Conservation (phyloP, 2,888 invertebrate species). For the Zygaena filipendulae region DNA sequence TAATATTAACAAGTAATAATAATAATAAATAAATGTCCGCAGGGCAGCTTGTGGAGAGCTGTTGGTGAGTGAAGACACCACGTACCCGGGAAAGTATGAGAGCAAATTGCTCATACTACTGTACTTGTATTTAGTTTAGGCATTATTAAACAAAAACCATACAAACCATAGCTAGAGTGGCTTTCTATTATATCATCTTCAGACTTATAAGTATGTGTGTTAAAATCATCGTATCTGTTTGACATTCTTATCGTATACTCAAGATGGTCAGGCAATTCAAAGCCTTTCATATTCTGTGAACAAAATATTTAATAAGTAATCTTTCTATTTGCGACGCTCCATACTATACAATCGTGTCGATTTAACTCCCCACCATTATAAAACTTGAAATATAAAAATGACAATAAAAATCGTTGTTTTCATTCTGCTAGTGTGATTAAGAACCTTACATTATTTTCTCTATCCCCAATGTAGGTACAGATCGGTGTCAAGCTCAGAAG, state of each 20-base stretch:
- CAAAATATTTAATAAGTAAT: background rate
- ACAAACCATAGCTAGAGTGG: no score
- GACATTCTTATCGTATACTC: conserved; percentile 59
- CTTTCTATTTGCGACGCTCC: background rate
- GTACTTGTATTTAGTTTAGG: no score
- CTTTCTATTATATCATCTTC: conserved; percentile 19
- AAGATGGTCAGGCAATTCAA: conserved; percentile 25
- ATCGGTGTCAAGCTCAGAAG: no score
- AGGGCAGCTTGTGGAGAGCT: conserved; percentile 16
- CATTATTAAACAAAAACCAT: no score
- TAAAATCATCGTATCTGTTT: conserved; percentile 27
- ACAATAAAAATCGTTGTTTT: no score
- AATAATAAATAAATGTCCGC: conserved; percentile 6
- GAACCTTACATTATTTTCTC: no score
- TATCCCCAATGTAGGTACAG: background rate
- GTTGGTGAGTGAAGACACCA: conserved; percentile 16
- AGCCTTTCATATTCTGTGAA: conserved; percentile 24
- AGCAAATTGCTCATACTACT: no score
- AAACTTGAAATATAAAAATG: no score
- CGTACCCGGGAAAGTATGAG: no score
- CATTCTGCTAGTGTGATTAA: no score
- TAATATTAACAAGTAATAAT: background rate
- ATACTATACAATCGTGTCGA: background rate
- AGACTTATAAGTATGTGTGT: conserved; percentile 35
- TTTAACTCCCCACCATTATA: background rate